Conservation (phyloP, 2,888 invertebrate genomes). For the Cantharis lateralis region DNA sequence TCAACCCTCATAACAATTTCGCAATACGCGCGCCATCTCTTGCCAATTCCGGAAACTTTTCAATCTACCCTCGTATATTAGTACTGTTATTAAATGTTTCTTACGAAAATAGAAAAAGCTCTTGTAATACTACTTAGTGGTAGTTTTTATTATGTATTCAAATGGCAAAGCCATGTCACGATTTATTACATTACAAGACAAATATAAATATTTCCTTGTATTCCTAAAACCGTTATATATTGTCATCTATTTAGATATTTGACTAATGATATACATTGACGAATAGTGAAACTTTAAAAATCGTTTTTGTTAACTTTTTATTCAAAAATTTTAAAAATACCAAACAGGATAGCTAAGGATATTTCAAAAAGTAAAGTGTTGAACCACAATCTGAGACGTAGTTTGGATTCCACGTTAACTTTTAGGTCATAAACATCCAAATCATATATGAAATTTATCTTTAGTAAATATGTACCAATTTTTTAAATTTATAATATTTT, state of each 20-base stretch:
- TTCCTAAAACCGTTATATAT: background rate
- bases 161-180: background rate
- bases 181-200: background rate
- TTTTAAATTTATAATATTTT: background rate
- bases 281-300: background rate
- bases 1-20: too few species aligned
- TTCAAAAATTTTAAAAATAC: background rate
- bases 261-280: background rate
- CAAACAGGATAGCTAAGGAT: background rate
- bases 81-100: background rate
- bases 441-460: too few species aligned
- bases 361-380: too few species aligned
- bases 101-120: background rate
- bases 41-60: too few species aligned
- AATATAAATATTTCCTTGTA: background rate
- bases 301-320: background rate
- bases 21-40: too few species aligned
- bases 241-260: background rate
- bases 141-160: background rate
- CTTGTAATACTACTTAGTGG: background rate
- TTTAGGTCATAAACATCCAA: too few species aligned
- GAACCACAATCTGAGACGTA: too few species aligned
- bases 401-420: too few species aligned
- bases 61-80: too few species aligned
- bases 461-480: too few species aligned